Evolutionary conservation across 37 sponge, comb jelly and placozoan genomes (phyloP).

Genomic region (Spongilla lacustris): DNA sequence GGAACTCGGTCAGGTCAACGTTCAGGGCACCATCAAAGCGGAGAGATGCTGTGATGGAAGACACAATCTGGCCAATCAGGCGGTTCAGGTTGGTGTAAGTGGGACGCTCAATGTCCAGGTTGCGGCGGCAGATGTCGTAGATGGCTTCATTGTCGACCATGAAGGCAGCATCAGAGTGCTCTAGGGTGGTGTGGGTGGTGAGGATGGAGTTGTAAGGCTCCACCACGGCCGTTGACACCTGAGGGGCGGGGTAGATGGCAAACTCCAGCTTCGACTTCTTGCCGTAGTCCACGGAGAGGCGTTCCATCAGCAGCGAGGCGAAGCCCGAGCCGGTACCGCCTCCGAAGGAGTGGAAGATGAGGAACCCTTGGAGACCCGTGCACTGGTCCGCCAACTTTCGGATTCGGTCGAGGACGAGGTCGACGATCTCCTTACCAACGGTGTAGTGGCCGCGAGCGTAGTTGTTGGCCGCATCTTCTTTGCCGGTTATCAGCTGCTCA

Average conservation of each 20-base stretch:
- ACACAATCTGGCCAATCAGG: conserved; percentile 92
- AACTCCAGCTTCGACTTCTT: conserved; percentile 97
- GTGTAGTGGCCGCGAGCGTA: conserved; percentile 98
- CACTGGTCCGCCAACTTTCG: conserved; percentile 96
- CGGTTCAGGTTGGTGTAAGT: conserved; percentile 90
- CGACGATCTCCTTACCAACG: conserved; percentile 91
- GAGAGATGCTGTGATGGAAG: conserved; percentile 98
- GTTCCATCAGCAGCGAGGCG: conserved; percentile 95
- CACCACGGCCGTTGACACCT: conserved; percentile 94
- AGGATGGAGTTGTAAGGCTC: conserved; percentile 98
- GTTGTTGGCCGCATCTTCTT: conserved; percentile 97
- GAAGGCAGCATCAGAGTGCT: conserved; percentile 98
- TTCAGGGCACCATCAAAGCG: conserved; percentile 96
- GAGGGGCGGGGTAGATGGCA: conserved; percentile 95
- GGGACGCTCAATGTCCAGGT: conserved; percentile 91
- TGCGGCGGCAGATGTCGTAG: conserved; percentile 97
- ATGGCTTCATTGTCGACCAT: conserved; percentile 99
- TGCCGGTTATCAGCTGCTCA: conserved; percentile 92
- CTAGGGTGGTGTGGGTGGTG: conserved; percentile 92
- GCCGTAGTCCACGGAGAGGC: conserved; percentile 96
- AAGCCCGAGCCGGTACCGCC: conserved; percentile 98
- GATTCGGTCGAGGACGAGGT: conserved; percentile 84
- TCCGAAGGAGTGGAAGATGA: conserved; percentile 96
- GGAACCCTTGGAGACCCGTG: conserved; percentile 96
- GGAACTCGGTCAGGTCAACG: conserved; percentile 95